These are phyloP conservation scores for Sebastes fasciatus DNA, from an alignment of 2,113 vertebrate genomes.

Conservation along the genomic window DNA sequence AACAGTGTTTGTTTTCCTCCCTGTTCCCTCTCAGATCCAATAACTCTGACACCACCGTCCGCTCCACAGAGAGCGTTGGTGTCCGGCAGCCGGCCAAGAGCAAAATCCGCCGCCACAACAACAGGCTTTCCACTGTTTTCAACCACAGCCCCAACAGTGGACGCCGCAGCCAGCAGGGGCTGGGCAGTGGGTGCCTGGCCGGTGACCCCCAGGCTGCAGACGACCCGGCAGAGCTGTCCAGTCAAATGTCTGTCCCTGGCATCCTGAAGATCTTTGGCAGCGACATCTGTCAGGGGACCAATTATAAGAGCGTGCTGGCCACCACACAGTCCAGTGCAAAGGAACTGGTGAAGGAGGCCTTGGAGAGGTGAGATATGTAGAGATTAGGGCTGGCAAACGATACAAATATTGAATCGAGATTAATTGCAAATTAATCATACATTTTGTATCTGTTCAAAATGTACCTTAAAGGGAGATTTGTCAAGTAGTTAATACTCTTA, in stretches of 20 bases:
- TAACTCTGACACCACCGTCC: constrained; percentile 76
- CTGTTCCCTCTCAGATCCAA: constrained; percentile 75
- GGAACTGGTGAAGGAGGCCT: constrained; percentile 85
- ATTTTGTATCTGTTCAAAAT: too few species aligned
- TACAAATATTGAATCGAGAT: too few species aligned
- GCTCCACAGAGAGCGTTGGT: constrained; percentile 76
- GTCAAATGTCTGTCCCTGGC: constrained; percentile 82
- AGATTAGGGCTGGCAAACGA: too few species aligned
- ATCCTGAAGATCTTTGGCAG: constrained; percentile 87
- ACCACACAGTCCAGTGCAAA: constrained; percentile 82
- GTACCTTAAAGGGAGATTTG: too few species aligned
- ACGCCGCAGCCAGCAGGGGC: constrained; percentile 1
- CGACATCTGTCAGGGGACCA: constrained; percentile 84
- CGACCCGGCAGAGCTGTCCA: constrained; percentile 82
- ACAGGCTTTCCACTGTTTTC: constrained; percentile 82
- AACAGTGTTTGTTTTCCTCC: background rate
- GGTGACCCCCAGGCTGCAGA: constrained; percentile 58
- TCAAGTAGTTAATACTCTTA: too few species aligned
- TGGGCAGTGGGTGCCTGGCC: constrained; percentile 14
- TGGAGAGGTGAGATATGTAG: constrained; percentile 80
- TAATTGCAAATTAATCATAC: too few species aligned
- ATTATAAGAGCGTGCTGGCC: constrained; percentile 87
- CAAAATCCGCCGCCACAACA: constrained; percentile 87
- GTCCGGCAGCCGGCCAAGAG: constrained; percentile 86
- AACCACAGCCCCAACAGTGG: constrained; percentile 74